Conservation (phyloP, 2,888 invertebrate genomes). For the Leucoma salicis region DNA sequence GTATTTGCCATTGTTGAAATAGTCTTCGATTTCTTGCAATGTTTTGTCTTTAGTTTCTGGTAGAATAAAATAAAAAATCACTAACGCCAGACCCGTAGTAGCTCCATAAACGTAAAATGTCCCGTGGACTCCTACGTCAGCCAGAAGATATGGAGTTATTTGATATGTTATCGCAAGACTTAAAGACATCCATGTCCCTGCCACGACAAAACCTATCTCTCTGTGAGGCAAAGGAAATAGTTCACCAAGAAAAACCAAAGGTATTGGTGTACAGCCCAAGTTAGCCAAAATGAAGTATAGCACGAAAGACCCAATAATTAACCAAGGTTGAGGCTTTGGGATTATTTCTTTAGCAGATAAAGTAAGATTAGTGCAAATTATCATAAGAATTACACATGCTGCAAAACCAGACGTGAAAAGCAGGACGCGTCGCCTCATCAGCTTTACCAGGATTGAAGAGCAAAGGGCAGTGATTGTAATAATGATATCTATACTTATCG, state of each 20-base stretch:
- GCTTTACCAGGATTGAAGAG: slow-evolving; percentile 50
- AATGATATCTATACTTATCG: slow-evolving; percentile 49
- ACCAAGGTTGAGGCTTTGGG: slow-evolving; percentile 37
- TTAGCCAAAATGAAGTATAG: slow-evolving; percentile 54
- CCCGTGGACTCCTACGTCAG: neutral
- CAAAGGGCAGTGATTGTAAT: slow-evolving; percentile 46
- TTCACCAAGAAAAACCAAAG: slow-evolving; percentile 58
- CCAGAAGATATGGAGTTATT: slow-evolving; percentile 40
- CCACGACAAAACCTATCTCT: slow-evolving; percentile 43
- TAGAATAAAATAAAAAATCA: slow-evolving; percentile 5
- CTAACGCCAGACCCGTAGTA: slow-evolving; percentile 1
- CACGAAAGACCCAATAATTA: slow-evolving; percentile 46
- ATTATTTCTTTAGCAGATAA: slow-evolving; percentile 38
- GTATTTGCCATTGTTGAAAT: slow-evolving; percentile 4
- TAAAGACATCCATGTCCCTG: slow-evolving; percentile 44
- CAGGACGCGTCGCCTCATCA: slow-evolving; percentile 49
- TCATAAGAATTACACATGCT: slow-evolving; percentile 38
- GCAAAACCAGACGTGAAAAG: slow-evolving; percentile 50
- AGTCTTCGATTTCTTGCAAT: slow-evolving; percentile 5
- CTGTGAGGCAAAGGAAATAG: slow-evolving; percentile 56
- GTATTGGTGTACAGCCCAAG: slow-evolving; percentile 59
- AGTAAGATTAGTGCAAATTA: slow-evolving; percentile 46
- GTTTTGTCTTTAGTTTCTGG: slow-evolving; percentile 13
- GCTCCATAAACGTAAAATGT: slow-evolving; percentile 3
- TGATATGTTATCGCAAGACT: slow-evolving; percentile 44